Base-by-base conservation (phyloP, 2,113 vertebrate species). In the Clarias macrocephalus region DNA sequence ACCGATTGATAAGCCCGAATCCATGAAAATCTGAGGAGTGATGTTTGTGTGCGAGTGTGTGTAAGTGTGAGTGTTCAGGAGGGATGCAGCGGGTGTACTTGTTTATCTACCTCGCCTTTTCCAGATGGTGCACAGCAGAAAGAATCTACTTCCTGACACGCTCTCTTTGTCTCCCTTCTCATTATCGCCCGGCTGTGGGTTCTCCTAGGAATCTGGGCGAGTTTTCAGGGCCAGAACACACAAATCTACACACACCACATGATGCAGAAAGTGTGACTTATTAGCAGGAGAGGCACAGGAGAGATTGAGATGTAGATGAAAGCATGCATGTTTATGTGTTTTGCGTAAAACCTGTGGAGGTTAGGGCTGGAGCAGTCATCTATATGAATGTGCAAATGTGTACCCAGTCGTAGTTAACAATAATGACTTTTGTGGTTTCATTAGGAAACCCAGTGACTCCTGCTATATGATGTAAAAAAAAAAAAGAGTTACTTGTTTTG, bases 1-100 rank as follows among this genome's bases (percentile, higher is more conserved):
- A 89, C 84, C 89, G 91, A 94, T 95, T 96, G 95, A 95, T 95
- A 95, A 95, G 94, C 92, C 91, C 86, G 91, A 94, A 92, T 94
- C 92, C 92, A 90, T 93, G 93, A 94, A 94, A 94, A 93, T 93
- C 92, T 91, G 91, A 94, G 92, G 15, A 84, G 88, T 84, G 68
- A 19, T 81, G 76, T 90, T 75, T 75, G 75, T 42, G 80, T 80
- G 85, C 75, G 60, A 54, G 54, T 59, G 86, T 86, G 89, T 87
- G 62, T 86, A 91, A 85, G 84, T 89, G 86, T 85, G 88, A 68
- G 88, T 86, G 90, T 88, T 84, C 70, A 88, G 86, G 89, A 88
- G 83, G 91, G 90, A 91, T 92, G 91, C 82, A 18, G 87, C 88
- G 92, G 84, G 87, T 86, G 83, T 93, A 92, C 91, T 93, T 94